phyloP scores from a whole-genome alignment of 2,888 invertebrate genomes.

The Orthonychiurus folsomi region DNA sequence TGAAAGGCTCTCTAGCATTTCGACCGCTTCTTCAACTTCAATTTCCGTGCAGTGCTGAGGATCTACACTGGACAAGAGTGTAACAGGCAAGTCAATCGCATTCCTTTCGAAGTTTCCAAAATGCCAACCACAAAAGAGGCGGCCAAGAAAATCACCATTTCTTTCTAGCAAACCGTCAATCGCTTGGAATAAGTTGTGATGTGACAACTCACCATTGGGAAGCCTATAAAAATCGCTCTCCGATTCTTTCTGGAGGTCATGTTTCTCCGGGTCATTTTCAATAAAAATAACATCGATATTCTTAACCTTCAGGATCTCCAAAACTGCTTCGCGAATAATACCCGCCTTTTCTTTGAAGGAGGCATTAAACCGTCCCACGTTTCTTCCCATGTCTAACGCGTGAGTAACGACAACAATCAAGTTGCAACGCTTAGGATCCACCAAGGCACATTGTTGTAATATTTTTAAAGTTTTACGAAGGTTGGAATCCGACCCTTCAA shows the following conservation, averaged over 20 bases:
- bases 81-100: too few species aligned
- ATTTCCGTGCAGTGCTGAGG: too few species aligned
- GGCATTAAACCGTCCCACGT: background rate
- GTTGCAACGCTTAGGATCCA: background rate
- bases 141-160: too few species aligned
- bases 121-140: too few species aligned
- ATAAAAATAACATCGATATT: constrained; percentile 5
- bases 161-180: too few species aligned
- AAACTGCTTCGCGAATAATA: background rate
- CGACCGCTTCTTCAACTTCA: too few species aligned
- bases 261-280: constrained; percentile 5
- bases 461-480: background rate
- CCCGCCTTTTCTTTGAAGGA: background rate
- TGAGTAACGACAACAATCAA: constrained; percentile 3
- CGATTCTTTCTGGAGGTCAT: background rate
- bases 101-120: too few species aligned
- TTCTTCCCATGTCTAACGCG: background rate
- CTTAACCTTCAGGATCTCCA: too few species aligned
- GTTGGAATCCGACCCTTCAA: background rate
- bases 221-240: background rate
- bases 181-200: constrained; percentile 1
- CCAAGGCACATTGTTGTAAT: background rate
- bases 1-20: too few species aligned
- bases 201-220: background rate
- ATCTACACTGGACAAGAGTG: too few species aligned